Conservation (phyloP, 1,140 invertebrate genomes). For the Drosophila hydei region DNA sequence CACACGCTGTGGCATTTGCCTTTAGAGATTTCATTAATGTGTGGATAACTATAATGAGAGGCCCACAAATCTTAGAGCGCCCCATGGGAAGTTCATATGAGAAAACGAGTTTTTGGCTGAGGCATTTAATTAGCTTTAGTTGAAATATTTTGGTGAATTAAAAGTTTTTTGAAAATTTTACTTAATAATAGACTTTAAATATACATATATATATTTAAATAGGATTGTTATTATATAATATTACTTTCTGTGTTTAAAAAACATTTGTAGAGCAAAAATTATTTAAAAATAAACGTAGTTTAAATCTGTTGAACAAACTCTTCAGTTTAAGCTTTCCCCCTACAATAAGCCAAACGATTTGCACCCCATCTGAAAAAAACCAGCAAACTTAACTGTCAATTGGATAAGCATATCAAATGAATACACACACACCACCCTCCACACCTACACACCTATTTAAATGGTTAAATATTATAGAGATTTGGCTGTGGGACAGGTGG, state of each 20-base stretch:
- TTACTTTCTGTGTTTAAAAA: no score
- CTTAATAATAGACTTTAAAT: background rate
- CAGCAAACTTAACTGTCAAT: slow-evolving; percentile 10
- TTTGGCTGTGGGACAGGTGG: slow-evolving; percentile 2
- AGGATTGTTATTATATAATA: no score
- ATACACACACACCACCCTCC: background rate
- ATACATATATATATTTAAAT: no score
- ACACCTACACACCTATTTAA: background rate
- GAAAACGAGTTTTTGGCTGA: background rate
- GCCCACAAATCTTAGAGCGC: slow-evolving; percentile 20
- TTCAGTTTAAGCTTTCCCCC: background rate
- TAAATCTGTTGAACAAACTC: background rate
- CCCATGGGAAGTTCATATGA: slow-evolving; percentile 26
- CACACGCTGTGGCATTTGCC: slow-evolving; percentile 19
- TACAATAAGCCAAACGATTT: background rate
- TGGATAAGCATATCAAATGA: slow-evolving; percentile 14
- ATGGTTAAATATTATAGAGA: slow-evolving; percentile 15
- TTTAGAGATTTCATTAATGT: slow-evolving; percentile 74
- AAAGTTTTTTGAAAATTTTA: no score
- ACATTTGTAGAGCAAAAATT: no score
- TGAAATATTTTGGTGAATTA: slow-evolving; percentile 1
- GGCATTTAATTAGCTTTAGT: slow-evolving; percentile 27
- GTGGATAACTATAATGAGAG: slow-evolving; percentile 76
- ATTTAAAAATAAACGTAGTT: no score
- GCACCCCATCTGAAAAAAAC: slow-evolving; percentile 5